Evolutionary conservation across 2,797 vertebrate genomes (phyloP).

Genomic region (Acipenser ruthenus): DNA sequence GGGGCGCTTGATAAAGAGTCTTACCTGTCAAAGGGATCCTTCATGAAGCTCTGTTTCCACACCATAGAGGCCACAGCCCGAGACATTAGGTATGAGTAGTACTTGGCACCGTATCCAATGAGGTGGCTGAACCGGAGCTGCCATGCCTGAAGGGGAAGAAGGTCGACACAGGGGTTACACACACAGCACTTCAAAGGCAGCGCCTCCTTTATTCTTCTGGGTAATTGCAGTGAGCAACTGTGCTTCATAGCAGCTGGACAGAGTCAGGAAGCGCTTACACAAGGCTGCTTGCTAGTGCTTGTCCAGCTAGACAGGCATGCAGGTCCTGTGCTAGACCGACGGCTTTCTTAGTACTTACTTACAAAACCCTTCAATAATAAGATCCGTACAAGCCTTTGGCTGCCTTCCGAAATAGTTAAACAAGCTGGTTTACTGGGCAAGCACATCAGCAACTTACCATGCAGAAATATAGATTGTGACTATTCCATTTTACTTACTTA

Average conservation of each 20-base stretch:
- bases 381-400: too few relatives aligned
- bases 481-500: too few relatives aligned
- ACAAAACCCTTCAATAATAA: too few relatives aligned
- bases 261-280: not conserved
- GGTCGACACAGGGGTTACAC: not conserved
- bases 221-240: not conserved
- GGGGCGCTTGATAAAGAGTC: not conserved
- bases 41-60: slow-evolving; percentile 89
- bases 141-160: slow-evolving; percentile 73
- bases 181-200: not conserved
- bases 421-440: too few relatives aligned
- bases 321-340: too few relatives aligned
- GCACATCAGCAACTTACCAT: too few relatives aligned
- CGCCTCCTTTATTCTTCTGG: not conserved
- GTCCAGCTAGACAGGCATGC: not conserved
- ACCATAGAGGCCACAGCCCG: slow-evolving; percentile 93
- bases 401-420: too few relatives aligned
- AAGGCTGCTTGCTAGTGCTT: not conserved
- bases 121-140: slow-evolving; percentile 95
- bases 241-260: not conserved
- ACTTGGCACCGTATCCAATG: slow-evolving; percentile 90
- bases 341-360: too few relatives aligned
- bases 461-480: too few relatives aligned
- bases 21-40: slow-evolving; percentile 90
- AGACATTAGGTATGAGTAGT: slow-evolving; percentile 97